Conservation (phyloP, 2,113 vertebrate genomes). For the Sigmodon hispidus region DNA sequence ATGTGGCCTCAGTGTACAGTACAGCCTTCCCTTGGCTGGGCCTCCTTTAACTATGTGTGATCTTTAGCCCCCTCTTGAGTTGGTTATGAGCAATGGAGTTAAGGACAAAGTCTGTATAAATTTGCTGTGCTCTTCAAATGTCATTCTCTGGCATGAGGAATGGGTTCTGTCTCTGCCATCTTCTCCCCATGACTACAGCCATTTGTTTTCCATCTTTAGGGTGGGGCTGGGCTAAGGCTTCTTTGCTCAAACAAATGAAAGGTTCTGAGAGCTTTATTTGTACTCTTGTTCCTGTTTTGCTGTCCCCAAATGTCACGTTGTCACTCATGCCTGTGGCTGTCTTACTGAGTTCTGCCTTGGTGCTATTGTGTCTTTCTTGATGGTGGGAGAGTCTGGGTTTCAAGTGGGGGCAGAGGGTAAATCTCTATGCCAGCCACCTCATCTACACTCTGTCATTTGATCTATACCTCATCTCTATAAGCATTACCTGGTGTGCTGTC, state of each 20-base stretch:
- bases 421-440: constrained; percentile 10
- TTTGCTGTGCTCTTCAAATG: neutral
- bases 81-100: neutral
- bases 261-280: neutral
- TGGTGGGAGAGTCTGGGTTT: neutral
- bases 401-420: neutral
- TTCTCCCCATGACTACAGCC: neutral
- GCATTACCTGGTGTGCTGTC: neutral
- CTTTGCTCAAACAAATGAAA: neutral
- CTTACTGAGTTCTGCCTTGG: neutral
- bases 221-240: neutral
- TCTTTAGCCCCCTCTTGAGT: neutral
- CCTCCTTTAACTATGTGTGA: neutral
- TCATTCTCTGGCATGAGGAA: neutral
- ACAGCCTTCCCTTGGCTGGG: neutral
- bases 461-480: neutral
- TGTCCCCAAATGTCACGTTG: neutral
- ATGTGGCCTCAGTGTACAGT: neutral
- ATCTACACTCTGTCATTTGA: neutral
- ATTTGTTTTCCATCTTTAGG: neutral
- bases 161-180: neutral
- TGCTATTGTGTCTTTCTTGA: constrained; percentile 1
- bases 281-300: neutral
- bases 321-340: neutral
- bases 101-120: neutral